A percentile compares a stretch with the other conserved stretches of the same genome.
phyloP scores from a whole-genome alignment of 1,140 invertebrate species.

The Aporrectodea caliginosa region DNA sequence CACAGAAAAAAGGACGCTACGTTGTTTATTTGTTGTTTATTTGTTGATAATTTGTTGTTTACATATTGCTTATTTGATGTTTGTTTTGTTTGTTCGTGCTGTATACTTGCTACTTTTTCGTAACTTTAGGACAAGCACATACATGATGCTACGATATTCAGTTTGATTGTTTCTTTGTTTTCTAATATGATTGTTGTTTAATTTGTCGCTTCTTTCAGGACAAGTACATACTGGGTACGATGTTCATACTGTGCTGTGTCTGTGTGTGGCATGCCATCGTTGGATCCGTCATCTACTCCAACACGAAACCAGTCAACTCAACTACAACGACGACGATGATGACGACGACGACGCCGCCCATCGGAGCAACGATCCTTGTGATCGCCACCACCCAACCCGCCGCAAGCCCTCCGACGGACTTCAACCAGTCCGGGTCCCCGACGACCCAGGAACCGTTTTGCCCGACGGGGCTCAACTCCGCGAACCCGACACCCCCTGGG shows the following conservation, averaged over 20 bases:
- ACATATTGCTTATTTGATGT: too few species aligned
- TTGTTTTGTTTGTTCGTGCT: too few species aligned
- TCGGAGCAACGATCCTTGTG: background rate
- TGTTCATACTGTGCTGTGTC: slow-evolving; percentile 50
- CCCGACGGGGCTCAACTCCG: background rate
- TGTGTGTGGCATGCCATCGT: slow-evolving; percentile 54
- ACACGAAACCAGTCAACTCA: slow-evolving; percentile 4
- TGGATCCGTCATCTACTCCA: slow-evolving; percentile 15
- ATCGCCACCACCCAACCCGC: background rate
- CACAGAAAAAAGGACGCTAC: too few species aligned
- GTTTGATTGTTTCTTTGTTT: too few species aligned
- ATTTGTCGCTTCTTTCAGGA: too few species aligned
- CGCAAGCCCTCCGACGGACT: background rate
- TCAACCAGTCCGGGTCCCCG: background rate
- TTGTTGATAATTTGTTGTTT: too few species aligned
- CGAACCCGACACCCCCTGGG: background rate
- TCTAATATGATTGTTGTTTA: too few species aligned
- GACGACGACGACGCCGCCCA: background rate
- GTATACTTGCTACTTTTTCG: too few species aligned
- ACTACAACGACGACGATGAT: background rate
- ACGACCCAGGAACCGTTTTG: background rate
- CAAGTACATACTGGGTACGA: slow-evolving; percentile 51
- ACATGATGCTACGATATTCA: too few species aligned
- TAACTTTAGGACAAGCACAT: too few species aligned
- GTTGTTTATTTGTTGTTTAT: too few species aligned